Evolutionary conservation across 2,888 invertebrate genomes (phyloP).

Genomic region (Lasioglossum villosulum): DNA sequence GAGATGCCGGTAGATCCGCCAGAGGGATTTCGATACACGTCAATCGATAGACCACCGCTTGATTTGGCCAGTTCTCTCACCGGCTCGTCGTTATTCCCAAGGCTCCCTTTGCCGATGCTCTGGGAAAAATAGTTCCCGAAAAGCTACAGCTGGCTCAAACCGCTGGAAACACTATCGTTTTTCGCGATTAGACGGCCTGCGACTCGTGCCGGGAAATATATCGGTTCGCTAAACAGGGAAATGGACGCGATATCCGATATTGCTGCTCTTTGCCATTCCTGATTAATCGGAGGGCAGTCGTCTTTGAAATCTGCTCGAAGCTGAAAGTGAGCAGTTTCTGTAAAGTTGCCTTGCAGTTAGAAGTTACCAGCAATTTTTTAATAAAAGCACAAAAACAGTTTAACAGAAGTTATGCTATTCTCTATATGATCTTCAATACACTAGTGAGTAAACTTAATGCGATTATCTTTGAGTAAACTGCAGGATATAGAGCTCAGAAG

Average conservation of each 20-base stretch:
- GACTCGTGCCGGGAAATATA: neutral
- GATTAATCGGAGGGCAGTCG: neutral
- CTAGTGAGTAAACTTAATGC: too few relatives aligned
- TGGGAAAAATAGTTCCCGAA: constrained; percentile 2
- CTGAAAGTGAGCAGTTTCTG: too few relatives aligned
- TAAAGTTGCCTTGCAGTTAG: too few relatives aligned
- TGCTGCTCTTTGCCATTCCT: neutral
- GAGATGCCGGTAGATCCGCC: constrained; percentile 36
- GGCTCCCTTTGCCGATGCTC: constrained; percentile 9
- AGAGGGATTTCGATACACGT: constrained; percentile 50
- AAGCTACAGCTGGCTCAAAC: constrained; percentile 7
- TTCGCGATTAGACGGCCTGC: neutral
- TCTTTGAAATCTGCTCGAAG: neutral
- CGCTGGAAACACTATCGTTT: neutral
- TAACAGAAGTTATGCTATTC: too few relatives aligned
- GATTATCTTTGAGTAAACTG: too few relatives aligned
- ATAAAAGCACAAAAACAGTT: too few relatives aligned
- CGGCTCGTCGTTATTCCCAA: constrained; percentile 38
- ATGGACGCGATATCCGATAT: neutral
- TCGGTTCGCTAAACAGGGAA: neutral
- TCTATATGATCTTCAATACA: too few relatives aligned
- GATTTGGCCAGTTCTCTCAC: neutral
- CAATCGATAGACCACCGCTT: constrained; percentile 25
- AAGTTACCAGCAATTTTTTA: too few relatives aligned
- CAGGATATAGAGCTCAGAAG: too few relatives aligned